A percentile compares a stretch with the other conserved stretches of the same genome.
Conservation (phyloP, 1,140 invertebrate genomes). For the Nymphalis io region DNA sequence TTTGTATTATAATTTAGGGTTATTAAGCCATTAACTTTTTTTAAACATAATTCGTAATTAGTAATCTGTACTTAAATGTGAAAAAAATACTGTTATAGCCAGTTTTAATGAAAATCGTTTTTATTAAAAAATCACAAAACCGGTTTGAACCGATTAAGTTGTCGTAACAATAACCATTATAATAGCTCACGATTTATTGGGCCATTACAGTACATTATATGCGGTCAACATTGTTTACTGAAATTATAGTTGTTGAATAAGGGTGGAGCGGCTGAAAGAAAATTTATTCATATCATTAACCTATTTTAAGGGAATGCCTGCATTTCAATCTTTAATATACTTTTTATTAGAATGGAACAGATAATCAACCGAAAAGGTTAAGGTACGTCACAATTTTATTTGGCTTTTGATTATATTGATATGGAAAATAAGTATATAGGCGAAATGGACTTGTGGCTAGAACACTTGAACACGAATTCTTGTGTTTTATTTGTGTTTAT, state of each 20-base stretch:
- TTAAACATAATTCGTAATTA: background rate
- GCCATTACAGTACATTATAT: conserved; percentile 22
- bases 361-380: too few species aligned
- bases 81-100: background rate
- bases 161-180: conserved; percentile 20
- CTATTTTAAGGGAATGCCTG: conserved; percentile 1
- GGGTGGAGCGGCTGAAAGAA: conserved; percentile 1
- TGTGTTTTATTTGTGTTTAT: too few species aligned
- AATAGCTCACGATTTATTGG: conserved; percentile 11
- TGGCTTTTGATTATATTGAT: too few species aligned
- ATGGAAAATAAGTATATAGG: too few species aligned
- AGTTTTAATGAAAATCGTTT: background rate
- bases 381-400: too few species aligned
- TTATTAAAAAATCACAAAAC: conserved; percentile 13
- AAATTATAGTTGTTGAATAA: conserved; percentile 21
- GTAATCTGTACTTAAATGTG: background rate
- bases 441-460: too few species aligned
- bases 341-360: too few species aligned
- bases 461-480: too few species aligned
- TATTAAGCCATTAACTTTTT: too few species aligned
- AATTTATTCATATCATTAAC: conserved; percentile 26
- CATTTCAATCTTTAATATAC: background rate
- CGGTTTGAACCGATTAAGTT: conserved; percentile 26
- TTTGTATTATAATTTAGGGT: too few species aligned
- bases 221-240: conserved; percentile 25